Evolutionary conservation across 2,888 invertebrate species (phyloP), one percentile per base, ranked within the genome.

Genomic region (Diarsia dahlii): DNA sequence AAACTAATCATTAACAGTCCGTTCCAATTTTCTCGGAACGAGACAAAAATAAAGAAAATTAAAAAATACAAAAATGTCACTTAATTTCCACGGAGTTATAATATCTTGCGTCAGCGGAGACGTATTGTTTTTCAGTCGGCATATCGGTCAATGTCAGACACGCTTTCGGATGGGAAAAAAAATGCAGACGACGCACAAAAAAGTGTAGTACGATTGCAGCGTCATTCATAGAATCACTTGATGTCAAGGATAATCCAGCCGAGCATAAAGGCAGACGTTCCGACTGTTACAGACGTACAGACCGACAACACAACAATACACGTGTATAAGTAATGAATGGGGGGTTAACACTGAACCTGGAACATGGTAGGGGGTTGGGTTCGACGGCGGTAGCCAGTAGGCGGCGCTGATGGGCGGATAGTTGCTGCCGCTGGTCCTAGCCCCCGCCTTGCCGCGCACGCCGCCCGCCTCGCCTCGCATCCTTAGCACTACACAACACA

Each of bases 391-490:
- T 91, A 98, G 97, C 98, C 98, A 98, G 96, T 98, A 98, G 93
- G 98, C 98, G 94, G 98, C 97, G 95, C 98, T 98, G 97, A 98
- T 98, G 90, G 98, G 97, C 93, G 98, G 98, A 97, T 98, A 98
- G 95, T 95, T 97, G 93, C 91, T 92, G 77, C 91, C 90, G 88
- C 83, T 83, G 70, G 91, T 91, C 86, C 88, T 58, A 71, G 93
- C 94, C 88, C 94, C 96, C 92, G 96, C 93, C 94, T 96, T 96
- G 86, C 96, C 96, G 88, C 96, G 95, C 18, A 94, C 94, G 89
- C 95, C 96, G 91, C 95, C 96, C 91, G 96, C 94, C 94, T 96
- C 96, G 85, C 96, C 96, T 88, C 96, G 95, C 96, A 96, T 96
- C 94, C 94, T 95, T 92, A 92, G 92, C 94, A 93, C 91, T 92